Base-by-base conservation (phyloP, 2,797 vertebrate species). In the Enoplosus armatus region DNA sequence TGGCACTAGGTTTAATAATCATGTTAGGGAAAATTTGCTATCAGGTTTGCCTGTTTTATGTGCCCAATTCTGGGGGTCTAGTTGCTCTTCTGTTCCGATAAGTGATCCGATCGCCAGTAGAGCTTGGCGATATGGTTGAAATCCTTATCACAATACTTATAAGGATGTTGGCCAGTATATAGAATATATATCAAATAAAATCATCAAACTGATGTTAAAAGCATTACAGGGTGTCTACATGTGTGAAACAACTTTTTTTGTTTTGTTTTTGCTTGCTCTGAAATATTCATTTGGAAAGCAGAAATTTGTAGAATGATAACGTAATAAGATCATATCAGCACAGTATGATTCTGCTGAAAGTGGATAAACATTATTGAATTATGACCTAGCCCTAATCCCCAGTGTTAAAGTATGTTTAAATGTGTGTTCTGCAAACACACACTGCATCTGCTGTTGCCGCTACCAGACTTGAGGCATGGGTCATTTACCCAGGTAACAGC, bases 401-500 rank as follows among this genome's bases (percentile, higher is more conserved):
- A 6, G 26, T 71, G 35, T 73, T 76, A 31, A 16, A 8, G 20
- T 55, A 16, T 47, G 29, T 66, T 71, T 68, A 5, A 56, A 56
- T 47, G 24, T 82, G 50, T 80, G 53, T 55, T 84, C 62, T 64
- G 27, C 59, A 72, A 80, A 84, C 59, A 69, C 48, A 67, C 24
- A 14, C n/a, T 70, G 53, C 78, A 80, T 89, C 80, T 87, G 61
- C 59, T 80, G 63, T 81, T 85, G 58, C 45, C 72, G 70, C 76
- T 37, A 70, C 47, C 65, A 77, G 67, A 50, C 72, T 75, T 56
- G 14, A 85, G 68, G 45, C 60, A 69, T 33, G 63, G 53, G 55
- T 84, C 89, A 72, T 86, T 87, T 85, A 85, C 63, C 68, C 48
- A 68, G 70, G 77, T 77, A 85, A 82, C 72, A 69, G 66, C 85